Evolutionary conservation across 2,113 vertebrate species (phyloP).

Genomic region (Axis porcinus): DNA sequence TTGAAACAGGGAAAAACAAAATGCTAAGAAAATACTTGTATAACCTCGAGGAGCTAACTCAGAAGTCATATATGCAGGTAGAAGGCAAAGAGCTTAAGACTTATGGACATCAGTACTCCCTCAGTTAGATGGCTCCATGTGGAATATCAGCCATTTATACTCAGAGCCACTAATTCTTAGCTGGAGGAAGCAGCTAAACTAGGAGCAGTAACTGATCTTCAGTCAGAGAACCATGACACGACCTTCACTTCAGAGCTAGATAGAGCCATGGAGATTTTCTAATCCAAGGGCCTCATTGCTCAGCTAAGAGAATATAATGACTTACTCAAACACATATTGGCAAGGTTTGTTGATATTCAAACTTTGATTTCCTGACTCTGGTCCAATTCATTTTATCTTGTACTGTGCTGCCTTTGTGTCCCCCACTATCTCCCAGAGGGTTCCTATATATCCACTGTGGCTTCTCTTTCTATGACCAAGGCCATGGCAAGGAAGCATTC

Average conservation of each 20-base stretch:
- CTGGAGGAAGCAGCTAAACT: not conserved
- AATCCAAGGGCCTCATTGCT: not conserved
- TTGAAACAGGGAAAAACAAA: not conserved
- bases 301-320: constrained; percentile 16
- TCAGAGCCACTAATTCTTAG: not conserved
- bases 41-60: not conserved
- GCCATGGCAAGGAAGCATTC: not conserved
- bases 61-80: not conserved
- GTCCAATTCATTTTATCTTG: not conserved
- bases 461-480: not conserved
- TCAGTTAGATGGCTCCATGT: not conserved
- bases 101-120: not conserved
- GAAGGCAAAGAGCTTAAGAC: not conserved
- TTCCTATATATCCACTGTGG: not conserved
- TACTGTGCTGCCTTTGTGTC: not conserved
- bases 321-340: not conserved
- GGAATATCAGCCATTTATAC: not conserved
- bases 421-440: not conserved
- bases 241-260: not conserved
- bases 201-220: not conserved
- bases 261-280: not conserved
- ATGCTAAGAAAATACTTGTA: not conserved
- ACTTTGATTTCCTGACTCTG: not conserved
- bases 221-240: not conserved
- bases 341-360: not conserved